Evolutionary conservation across 2,797 vertebrate genomes (phyloP), one percentile per base, ranked within the genome.

Genomic region (Pipistrellus pipistrellus): DNA sequence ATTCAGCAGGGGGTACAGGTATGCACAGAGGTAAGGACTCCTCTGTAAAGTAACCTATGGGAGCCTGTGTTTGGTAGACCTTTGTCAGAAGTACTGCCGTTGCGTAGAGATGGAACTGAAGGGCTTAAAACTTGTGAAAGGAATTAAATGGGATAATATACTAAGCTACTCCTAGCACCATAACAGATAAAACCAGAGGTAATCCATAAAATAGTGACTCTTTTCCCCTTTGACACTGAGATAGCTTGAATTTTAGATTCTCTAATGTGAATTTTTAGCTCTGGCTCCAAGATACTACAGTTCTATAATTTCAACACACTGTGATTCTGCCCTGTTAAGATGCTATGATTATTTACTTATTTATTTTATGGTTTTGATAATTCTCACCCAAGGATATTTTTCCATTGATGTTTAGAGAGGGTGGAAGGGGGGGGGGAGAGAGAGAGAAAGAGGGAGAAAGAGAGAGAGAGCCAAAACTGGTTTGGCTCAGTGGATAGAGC

Each of bases 301-400:
- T 75, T 95, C n/a, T 93, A 46, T 78, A 57, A 85, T 93, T 95
- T 90, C 57, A 94, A 84, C 27, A 80, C 15, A 41, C 51, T 80
- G 48, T 71, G 32, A 38, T 92, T 93, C 51, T 95, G 62, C 41
- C 38, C 55, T 73, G 57, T 59, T 62, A 55, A 68, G 11, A 84
- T 89, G 14, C 30, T 91, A 44, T 83, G 77, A 25, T 94, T 57
- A 57, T 25, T 25, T 57, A 55, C 23, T 53, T 55, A 55, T 46
- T 46, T 46, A 46, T 48, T 48, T 48, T 44, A 44, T 51, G 2
- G 4, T 51, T 51, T 62, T 62, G 59, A 30, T 30, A 62, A 62
- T 62, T 12, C 13, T 62, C 59, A 62, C 5, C 27, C 1, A 0
- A 62, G 27, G 27, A 62, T 30, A 62, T 62, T 62, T 62, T 62